phyloP scores from a whole-genome alignment of 2,888 invertebrate genomes.

The Zonitis immaculata region DNA sequence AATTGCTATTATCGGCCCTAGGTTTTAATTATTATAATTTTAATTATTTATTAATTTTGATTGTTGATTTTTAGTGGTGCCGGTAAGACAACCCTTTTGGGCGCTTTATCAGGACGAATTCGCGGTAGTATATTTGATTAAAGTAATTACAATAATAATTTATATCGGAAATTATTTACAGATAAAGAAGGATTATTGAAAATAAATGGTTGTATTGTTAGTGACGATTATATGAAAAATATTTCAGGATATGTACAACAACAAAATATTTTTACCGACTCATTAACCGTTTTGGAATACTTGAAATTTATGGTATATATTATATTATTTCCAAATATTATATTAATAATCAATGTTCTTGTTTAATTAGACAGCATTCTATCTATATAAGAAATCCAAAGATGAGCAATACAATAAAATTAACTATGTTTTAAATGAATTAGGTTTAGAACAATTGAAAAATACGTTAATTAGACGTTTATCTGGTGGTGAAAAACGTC shows the following conservation, averaged over 20 bases:
- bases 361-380: conserved; percentile 62
- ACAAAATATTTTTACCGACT: conserved; percentile 73
- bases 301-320: conserved; percentile 76
- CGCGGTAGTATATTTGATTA: conserved; percentile 50
- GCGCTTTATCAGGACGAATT: conserved; percentile 67
- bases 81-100: conserved; percentile 71
- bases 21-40: no score
- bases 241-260: conserved; percentile 85
- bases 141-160: not conserved
- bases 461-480: conserved; percentile 69
- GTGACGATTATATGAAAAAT: conserved; percentile 62
- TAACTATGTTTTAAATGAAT: conserved; percentile 54
- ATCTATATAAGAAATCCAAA: conserved; percentile 60
- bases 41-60: conserved; percentile 5
- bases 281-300: conserved; percentile 76
- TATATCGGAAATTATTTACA: conserved; percentile 5
- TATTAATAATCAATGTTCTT: no score
- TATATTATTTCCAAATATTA: conserved; percentile 10
- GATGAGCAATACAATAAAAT: conserved; percentile 44
- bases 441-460: conserved; percentile 69
- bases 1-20: conserved; percentile 70
- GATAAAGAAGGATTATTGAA: conserved; percentile 22
- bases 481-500: conserved; percentile 86
- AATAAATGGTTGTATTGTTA: conserved; percentile 52
- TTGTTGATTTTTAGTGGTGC: conserved; percentile 56